These are phyloP conservation scores for Salvator merianae DNA, from an alignment of 2,113 vertebrate genomes.

Conservation along the genomic window DNA sequence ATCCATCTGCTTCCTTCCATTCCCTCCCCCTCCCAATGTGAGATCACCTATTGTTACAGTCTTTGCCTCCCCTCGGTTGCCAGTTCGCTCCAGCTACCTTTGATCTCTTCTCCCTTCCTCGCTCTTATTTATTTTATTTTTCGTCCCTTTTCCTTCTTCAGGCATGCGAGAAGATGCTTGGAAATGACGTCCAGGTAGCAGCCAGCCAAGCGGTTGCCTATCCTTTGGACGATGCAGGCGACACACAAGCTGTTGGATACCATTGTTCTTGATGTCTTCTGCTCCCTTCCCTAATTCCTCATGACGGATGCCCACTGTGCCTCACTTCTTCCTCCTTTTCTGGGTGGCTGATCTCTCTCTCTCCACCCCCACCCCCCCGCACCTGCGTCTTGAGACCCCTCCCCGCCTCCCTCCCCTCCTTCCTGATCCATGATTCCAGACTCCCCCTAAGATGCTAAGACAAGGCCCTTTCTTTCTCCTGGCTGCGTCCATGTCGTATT, in stretches of 20 bases:
- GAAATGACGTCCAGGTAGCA: conserved; percentile 14
- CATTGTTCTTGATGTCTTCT: conserved; percentile 27
- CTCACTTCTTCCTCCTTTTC: background rate
- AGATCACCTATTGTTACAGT: conserved; percentile 42
- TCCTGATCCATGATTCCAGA: conserved; percentile 60
- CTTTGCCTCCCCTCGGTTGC: conserved; percentile 44
- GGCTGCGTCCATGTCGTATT: conserved; percentile 82
- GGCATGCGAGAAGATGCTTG: background rate
- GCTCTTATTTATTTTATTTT: background rate
- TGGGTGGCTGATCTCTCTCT: conserved; percentile 14
- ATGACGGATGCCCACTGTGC: background rate
- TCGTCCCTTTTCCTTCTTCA: background rate
- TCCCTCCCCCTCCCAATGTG: conserved; percentile 54
- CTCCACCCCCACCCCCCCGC: conserved; percentile 32
- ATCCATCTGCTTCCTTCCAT: conserved; percentile 45
- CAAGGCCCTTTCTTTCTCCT: conserved; percentile 81
- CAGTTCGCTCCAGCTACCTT: conserved; percentile 18
- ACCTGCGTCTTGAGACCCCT: conserved; percentile 63
- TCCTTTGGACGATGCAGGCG: conserved; percentile 4
- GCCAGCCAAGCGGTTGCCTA: background rate
- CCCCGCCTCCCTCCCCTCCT: conserved; percentile 54
- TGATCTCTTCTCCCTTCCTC: background rate
- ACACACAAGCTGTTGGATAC: background rate
- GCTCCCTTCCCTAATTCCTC: background rate
- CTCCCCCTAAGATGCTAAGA: conserved; percentile 64